Evolutionary conservation across 2,113 vertebrate species (phyloP).

Genomic region (Otolemur garnettii): DNA sequence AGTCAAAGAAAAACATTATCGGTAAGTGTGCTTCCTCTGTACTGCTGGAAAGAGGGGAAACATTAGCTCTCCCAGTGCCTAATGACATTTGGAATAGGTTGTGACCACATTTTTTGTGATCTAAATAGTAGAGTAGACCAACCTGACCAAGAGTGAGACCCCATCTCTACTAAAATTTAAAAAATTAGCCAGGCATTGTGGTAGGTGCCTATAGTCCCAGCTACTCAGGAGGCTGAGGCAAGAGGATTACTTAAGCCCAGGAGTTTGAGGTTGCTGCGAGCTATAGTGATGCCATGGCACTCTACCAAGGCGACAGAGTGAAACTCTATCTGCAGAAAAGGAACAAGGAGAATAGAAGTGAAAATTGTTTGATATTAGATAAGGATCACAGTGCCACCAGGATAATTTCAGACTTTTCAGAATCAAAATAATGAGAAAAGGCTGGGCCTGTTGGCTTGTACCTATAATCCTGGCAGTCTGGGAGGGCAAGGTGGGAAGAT

Average conservation of each 20-base stretch:
- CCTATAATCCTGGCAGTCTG: no score
- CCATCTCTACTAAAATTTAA: no score
- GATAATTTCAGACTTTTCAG: background rate
- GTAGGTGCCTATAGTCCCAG: no score
- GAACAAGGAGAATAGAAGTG: constrained; percentile 1
- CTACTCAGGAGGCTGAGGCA: no score
- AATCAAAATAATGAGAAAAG: background rate
- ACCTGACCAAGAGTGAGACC: no score
- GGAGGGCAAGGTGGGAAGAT: no score
- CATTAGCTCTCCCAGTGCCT: background rate
- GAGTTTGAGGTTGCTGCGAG: no score
- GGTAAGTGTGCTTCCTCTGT: constrained; percentile 71
- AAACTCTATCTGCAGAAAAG: background rate
- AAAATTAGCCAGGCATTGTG: no score
- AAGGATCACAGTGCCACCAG: background rate
- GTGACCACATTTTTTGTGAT: background rate
- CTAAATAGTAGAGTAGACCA: background rate
- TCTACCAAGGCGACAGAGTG: no score
- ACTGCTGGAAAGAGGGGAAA: background rate
- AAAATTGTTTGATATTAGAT: background rate
- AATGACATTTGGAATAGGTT: background rate
- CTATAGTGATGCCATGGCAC: no score
- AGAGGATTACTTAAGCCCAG: no score
- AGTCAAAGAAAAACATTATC: constrained; percentile 86
- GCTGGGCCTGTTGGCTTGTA: no score